phyloP scores from a whole-genome alignment of 2,888 invertebrate genomes.

The Sericinus montela region DNA sequence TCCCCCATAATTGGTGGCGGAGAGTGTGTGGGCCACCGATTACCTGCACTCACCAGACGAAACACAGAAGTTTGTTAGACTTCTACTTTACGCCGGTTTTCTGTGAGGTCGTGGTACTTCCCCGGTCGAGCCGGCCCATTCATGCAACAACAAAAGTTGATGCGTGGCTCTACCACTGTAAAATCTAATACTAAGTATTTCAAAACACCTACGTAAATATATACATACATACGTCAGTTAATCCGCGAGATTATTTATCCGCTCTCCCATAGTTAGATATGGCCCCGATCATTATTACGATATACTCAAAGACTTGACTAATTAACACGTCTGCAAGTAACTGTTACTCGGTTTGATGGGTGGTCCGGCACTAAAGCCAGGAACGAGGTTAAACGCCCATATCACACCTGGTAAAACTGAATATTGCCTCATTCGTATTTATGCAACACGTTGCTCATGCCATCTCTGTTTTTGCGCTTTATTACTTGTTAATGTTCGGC shows the following conservation, averaged over 20 bases:
- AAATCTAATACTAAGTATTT: no score
- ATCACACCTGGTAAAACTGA: conserved; percentile 7
- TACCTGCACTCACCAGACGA: no score
- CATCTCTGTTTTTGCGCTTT: conserved; percentile 13
- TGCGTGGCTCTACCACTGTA: no score
- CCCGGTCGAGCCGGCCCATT: no score
- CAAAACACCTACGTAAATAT: no score
- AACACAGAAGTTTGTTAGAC: no score
- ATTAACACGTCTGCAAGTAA: conserved; percentile 15
- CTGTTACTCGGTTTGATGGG: conserved; percentile 12
- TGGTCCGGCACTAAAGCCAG: conserved; percentile 1
- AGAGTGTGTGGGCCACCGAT: no score
- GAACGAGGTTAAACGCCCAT: conserved; percentile 5
- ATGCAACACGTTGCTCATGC: conserved; percentile 1
- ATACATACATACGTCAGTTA: neutral
- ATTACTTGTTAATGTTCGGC: conserved; percentile 11
- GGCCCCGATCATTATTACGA: conserved; percentile 9
- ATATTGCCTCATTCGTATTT: conserved; percentile 1
- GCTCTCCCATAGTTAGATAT: neutral
- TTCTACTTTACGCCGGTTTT: no score
- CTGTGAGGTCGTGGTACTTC: no score
- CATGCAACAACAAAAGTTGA: no score
- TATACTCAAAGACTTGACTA: conserved; percentile 1
- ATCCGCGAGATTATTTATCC: neutral
- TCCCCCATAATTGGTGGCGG: no score